Percentiles rank a stretch among this genome's conserved stretches.
phyloP scores from a whole-genome alignment of 2,113 vertebrate species.

The Merops nubicus region DNA sequence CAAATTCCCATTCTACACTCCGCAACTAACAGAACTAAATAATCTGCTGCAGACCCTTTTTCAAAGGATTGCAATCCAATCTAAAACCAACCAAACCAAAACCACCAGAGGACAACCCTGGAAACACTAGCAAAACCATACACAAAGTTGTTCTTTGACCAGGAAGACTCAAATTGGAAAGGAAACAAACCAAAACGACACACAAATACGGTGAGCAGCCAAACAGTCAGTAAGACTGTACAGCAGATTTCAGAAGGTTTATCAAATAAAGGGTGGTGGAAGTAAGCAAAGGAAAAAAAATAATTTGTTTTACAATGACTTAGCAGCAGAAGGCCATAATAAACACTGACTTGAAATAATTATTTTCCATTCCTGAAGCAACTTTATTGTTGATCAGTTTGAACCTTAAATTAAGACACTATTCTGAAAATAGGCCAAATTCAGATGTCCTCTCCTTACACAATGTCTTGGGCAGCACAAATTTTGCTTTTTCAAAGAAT shows the following conservation, averaged over 20 bases:
- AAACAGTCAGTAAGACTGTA: background rate
- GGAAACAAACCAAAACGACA: background rate
- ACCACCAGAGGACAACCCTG: background rate
- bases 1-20: background rate
- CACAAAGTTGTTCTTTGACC: background rate
- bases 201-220: fast-evolving
- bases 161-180: background rate
- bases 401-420: background rate
- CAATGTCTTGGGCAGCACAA: background rate
- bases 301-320: too few relatives aligned
- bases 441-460: background rate
- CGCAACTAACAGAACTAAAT: background rate
- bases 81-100: background rate
- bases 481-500: slow-evolving; percentile 15
- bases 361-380: background rate
- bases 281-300: background rate
- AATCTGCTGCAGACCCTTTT: background rate
- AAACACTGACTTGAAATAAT: background rate
- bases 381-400: background rate
- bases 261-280: background rate
- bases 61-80: background rate
- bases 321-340: background rate
- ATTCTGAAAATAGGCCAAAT: background rate
- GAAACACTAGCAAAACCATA: background rate
- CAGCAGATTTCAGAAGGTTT: background rate